Percentiles rank a stretch among this genome's conserved stretches.
Evolutionary conservation across 2,797 vertebrate species (phyloP).

Genomic region (Argya squamiceps): DNA sequence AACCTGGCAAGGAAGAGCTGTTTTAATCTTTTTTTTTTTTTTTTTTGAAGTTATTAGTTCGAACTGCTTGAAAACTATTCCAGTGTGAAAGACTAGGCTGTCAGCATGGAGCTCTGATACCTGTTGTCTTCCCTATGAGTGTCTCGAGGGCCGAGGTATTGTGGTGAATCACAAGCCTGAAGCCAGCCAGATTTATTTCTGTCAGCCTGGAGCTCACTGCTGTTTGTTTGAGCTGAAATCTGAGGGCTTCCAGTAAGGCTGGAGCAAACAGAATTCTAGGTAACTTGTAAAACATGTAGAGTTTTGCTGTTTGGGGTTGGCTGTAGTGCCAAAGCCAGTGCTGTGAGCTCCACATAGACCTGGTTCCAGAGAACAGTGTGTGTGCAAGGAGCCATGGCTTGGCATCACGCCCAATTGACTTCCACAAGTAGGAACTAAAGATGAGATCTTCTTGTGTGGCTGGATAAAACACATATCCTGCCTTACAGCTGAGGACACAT

Average conservation of each 20-base stretch:
- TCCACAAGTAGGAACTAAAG: not conserved
- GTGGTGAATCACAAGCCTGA: not conserved
- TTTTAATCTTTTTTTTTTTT: not conserved
- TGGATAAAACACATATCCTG: not conserved
- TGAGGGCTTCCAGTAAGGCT: not conserved
- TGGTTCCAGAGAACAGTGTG: not conserved
- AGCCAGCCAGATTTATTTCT: not conserved
- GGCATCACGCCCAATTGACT: not conserved
- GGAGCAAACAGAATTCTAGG: not conserved
- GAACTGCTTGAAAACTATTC: not conserved
- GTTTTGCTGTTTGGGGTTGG: not conserved
- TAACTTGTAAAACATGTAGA: not conserved
- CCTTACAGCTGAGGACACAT: not conserved
- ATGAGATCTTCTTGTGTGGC: not conserved
- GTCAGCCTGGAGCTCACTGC: not conserved
- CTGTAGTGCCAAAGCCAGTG: not conserved
- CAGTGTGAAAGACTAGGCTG: not conserved
- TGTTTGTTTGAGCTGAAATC: not conserved
- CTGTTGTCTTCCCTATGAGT: not conserved
- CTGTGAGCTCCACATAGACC: not conserved
- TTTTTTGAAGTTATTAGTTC: not conserved
- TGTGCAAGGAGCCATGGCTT: not conserved
- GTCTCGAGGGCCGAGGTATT: not conserved
- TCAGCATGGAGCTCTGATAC: not conserved
- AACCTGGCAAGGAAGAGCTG: not conserved